phyloP scores from a whole-genome alignment of 1,140 invertebrate species.

The Diachasmimorpha longicaudata region DNA sequence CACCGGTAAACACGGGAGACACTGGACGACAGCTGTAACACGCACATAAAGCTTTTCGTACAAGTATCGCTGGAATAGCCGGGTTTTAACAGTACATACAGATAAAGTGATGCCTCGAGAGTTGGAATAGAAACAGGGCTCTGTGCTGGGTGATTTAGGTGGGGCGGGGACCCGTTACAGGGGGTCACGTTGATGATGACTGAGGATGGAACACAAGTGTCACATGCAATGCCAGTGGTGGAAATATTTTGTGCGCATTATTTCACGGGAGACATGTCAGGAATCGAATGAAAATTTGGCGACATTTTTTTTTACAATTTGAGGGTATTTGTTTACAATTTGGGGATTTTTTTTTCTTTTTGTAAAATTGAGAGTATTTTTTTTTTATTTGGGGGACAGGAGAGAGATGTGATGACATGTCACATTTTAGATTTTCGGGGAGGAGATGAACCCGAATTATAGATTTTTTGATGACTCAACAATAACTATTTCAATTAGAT shows the following conservation, averaged over 20 bases:
- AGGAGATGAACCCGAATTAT: too few relatives aligned
- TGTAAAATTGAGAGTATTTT: too few relatives aligned
- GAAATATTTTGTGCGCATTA: background rate
- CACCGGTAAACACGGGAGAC: background rate
- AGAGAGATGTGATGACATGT: too few relatives aligned
- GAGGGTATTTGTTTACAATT: too few relatives aligned
- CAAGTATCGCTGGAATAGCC: background rate
- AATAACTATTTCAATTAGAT: too few relatives aligned
- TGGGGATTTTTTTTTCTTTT: too few relatives aligned
- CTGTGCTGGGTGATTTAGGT: background rate
- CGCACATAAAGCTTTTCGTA: background rate
- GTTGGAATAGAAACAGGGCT: slow-evolving; percentile 4
- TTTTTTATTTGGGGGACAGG: too few relatives aligned
- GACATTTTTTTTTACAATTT: too few relatives aligned
- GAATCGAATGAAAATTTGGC: too few relatives aligned
- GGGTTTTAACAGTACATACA: background rate
- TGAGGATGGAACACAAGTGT: background rate
- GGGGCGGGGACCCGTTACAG: slow-evolving; percentile 36
- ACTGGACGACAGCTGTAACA: background rate
- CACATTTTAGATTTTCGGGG: too few relatives aligned
- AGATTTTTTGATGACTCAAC: too few relatives aligned
- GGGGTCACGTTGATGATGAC: slow-evolving; percentile 32
- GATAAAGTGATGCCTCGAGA: background rate
- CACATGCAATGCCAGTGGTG: background rate
- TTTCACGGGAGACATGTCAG: background rate